phyloP scores from a whole-genome alignment of 2,113 vertebrate species.

The Grammomys surdaster region DNA sequence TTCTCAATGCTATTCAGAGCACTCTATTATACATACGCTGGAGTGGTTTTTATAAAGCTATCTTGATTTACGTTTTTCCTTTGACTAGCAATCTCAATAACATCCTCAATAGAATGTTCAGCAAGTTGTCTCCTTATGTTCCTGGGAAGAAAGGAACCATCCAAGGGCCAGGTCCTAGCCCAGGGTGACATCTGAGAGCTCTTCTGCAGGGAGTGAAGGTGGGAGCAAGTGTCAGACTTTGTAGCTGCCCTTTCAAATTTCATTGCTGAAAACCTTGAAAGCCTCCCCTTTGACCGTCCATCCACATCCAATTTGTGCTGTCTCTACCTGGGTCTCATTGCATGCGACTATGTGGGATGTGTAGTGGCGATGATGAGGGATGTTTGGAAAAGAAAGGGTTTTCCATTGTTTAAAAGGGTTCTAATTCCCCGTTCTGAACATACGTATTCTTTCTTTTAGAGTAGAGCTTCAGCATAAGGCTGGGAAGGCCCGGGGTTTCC shows the following conservation, averaged over 20 bases:
- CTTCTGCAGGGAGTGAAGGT: neutral
- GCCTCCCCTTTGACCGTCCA: neutral
- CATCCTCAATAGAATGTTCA: neutral
- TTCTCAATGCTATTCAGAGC: neutral
- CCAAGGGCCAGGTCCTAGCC: neutral
- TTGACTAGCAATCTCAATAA: constrained; percentile 25
- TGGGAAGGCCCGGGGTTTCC: neutral
- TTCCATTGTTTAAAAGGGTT: neutral
- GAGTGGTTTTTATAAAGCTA: constrained; percentile 31
- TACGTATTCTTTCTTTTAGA: neutral
- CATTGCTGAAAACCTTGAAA: neutral
- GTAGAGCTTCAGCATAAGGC: neutral
- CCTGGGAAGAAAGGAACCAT: neutral
- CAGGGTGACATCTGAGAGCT: neutral
- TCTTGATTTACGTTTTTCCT: neutral
- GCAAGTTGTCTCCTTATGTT: neutral
- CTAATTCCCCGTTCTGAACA: neutral
- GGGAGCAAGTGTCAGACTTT: neutral
- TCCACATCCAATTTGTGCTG: neutral
- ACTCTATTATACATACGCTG: neutral
- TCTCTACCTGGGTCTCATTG: neutral
- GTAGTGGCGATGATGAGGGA: neutral
- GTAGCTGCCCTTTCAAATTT: neutral
- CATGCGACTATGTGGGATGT: neutral
- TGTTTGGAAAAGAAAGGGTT: too few species aligned